phyloP scores from a whole-genome alignment of 1,140 invertebrate genomes.

The Drosophila rufa region DNA sequence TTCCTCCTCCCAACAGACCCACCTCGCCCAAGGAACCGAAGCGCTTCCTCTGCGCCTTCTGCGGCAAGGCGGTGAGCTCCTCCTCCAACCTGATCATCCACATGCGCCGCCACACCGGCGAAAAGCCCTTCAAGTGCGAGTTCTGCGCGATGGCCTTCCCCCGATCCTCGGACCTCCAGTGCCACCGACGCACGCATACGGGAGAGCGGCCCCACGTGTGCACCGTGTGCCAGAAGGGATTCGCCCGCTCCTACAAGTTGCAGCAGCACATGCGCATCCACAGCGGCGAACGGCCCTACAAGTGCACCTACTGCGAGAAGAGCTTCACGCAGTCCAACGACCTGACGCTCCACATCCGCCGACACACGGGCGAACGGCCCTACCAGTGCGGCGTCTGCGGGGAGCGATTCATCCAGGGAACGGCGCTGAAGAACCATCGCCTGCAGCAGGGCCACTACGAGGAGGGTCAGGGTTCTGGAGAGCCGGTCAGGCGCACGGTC shows the following conservation, averaged over 20 bases:
- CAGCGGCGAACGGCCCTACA: slow-evolving; percentile 87
- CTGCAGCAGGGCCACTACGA: slow-evolving; percentile 68
- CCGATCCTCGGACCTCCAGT: slow-evolving; percentile 78
- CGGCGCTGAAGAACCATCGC: slow-evolving; percentile 79
- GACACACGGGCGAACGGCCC: slow-evolving; percentile 87
- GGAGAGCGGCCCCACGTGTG: slow-evolving; percentile 87
- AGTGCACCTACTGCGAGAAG: slow-evolving; percentile 87
- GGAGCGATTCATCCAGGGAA: slow-evolving; percentile 83
- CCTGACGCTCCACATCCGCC: slow-evolving; percentile 86
- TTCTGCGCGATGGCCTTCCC: slow-evolving; percentile 81
- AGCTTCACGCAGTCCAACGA: slow-evolving; percentile 88
- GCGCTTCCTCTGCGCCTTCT: slow-evolving; percentile 86
- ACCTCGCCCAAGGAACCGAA: slow-evolving; percentile 57
- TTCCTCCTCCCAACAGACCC: slow-evolving; percentile 8
- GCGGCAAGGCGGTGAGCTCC: slow-evolving; percentile 86
- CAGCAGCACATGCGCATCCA: slow-evolving; percentile 88
- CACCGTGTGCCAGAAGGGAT: slow-evolving; percentile 86
- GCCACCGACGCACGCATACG: slow-evolving; percentile 87
- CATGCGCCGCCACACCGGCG: slow-evolving; percentile 87
- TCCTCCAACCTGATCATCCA: slow-evolving; percentile 88
- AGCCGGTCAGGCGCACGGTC: slow-evolving; percentile 33
- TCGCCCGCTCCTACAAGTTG: slow-evolving; percentile 87
- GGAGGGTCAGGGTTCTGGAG: slow-evolving; percentile 14
- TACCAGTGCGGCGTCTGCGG: slow-evolving; percentile 85
- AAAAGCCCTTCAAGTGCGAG: slow-evolving; percentile 83